Percentiles rank a stretch among this genome's conserved stretches.
Evolutionary conservation across 2,888 invertebrate genomes (phyloP).

Genomic region (Lomographa bimaculata): DNA sequence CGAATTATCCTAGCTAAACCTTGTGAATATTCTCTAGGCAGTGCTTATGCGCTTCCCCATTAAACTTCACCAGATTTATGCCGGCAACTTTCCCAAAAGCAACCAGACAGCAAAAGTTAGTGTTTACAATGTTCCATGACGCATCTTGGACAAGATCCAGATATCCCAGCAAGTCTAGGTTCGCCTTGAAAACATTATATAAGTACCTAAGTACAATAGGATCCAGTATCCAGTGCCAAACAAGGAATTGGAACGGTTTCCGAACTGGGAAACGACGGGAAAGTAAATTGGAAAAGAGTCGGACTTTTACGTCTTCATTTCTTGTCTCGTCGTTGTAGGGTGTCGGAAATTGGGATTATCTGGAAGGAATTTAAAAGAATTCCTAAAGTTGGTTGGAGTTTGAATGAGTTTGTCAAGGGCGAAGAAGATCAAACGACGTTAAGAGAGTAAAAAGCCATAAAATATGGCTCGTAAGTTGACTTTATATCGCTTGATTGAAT

Average conservation of each 20-base stretch:
- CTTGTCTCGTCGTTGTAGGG: constrained; percentile 1
- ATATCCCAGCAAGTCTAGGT: constrained; percentile 46
- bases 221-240: constrained; percentile 34
- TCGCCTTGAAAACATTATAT: constrained; percentile 48
- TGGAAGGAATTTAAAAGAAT: constrained; percentile 5
- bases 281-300: constrained; percentile 19
- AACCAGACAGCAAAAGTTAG: constrained; percentile 9
- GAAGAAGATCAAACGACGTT: no score
- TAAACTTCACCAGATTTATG: no score
- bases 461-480: no score
- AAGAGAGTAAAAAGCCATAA: no score
- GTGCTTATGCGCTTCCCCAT: no score
- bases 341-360: constrained; percentile 2
- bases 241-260: constrained; percentile 18
- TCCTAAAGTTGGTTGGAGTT: background rate
- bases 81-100: background rate
- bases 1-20: no score
- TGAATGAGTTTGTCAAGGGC: constrained; percentile 1
- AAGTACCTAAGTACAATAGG: no score
- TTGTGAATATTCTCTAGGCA: no score
- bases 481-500: no score
- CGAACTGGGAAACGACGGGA: constrained; percentile 8
- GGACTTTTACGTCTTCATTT: constrained; percentile 11
- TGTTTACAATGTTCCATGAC: constrained; percentile 33
- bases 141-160: constrained; percentile 58